phyloP scores from a whole-genome alignment of 2,113 vertebrate genomes.

The Siniperca knerii region DNA sequence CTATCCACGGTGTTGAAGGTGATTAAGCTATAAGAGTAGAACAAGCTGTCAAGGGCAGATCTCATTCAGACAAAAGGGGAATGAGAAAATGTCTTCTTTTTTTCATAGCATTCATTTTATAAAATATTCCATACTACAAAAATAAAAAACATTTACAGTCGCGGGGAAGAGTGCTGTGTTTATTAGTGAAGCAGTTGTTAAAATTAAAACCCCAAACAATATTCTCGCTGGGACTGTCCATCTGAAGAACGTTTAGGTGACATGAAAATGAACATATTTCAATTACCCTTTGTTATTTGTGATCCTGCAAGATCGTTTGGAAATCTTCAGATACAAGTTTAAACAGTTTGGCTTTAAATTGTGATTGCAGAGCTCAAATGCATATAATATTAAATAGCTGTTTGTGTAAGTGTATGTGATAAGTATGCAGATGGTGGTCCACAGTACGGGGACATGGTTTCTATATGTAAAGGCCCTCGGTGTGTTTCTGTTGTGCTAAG shows the following conservation, averaged over 20 bases:
- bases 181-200: neutral
- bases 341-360: neutral
- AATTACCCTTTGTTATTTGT: neutral
- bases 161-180: neutral
- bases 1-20: constrained; percentile 77
- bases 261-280: neutral
- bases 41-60: constrained; percentile 72
- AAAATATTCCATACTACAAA: neutral
- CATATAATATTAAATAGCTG: neutral
- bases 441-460: neutral
- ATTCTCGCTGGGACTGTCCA: neutral
- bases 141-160: neutral
- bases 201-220: neutral
- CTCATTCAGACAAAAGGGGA: constrained; percentile 37
- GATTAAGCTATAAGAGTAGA: constrained; percentile 74
- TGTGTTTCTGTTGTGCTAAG: neutral
- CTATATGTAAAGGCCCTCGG: neutral
- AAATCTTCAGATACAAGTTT: neutral
- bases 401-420: neutral
- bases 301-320: neutral
- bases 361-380: neutral
- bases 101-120: neutral
- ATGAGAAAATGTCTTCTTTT: constrained; percentile 21
- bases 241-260: neutral
- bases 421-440: neutral